A percentile compares a stretch with the other conserved stretches of the same genome.
These are phyloP conservation scores for Acanthurus leucopareius DNA, from an alignment of 2,797 vertebrate species.

Conservation along the genomic window DNA sequence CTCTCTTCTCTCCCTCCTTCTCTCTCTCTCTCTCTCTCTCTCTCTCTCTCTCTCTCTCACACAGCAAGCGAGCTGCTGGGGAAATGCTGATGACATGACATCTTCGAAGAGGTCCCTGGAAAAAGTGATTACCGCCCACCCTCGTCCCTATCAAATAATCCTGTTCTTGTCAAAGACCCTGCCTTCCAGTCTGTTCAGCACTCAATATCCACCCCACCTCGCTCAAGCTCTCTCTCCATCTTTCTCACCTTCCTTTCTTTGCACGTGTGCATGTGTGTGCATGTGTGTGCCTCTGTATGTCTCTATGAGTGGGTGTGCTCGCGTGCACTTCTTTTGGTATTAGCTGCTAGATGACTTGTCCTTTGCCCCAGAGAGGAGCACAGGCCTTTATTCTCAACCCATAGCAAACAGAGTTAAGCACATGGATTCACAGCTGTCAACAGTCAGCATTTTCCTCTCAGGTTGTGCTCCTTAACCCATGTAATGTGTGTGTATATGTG, in stretches of 20 bases:
- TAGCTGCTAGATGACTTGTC: constrained; percentile 44
- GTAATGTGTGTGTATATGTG: constrained; percentile 24
- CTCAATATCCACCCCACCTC: constrained; percentile 23
- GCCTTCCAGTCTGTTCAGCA: constrained; percentile 38
- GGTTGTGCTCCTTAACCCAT: constrained; percentile 49
- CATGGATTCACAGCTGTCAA: constrained; percentile 55
- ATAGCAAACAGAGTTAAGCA: constrained; percentile 53
- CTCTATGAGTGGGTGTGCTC: not conserved
- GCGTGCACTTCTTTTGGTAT: constrained; percentile 28
- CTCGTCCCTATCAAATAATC: constrained; percentile 64
- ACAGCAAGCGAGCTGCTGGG: constrained; percentile 75
- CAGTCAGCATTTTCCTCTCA: constrained; percentile 41
- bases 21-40: constrained; percentile 21
- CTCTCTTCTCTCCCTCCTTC: constrained; percentile 46
- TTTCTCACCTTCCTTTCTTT: constrained; percentile 34
- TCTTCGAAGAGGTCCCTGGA: constrained; percentile 83
- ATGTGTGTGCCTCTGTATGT: constrained; percentile 6
- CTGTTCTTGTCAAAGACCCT: constrained; percentile 33
- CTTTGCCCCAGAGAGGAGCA: constrained; percentile 46
- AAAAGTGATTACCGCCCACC: constrained; percentile 74
- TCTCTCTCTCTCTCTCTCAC: constrained; percentile 30
- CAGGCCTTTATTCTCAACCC: constrained; percentile 41
- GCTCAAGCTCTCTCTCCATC: constrained; percentile 34
- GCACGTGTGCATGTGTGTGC: not conserved
- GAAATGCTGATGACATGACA: constrained; percentile 91